Conservation (phyloP, 2,113 vertebrate genomes). For the Peromyscus californicus region DNA sequence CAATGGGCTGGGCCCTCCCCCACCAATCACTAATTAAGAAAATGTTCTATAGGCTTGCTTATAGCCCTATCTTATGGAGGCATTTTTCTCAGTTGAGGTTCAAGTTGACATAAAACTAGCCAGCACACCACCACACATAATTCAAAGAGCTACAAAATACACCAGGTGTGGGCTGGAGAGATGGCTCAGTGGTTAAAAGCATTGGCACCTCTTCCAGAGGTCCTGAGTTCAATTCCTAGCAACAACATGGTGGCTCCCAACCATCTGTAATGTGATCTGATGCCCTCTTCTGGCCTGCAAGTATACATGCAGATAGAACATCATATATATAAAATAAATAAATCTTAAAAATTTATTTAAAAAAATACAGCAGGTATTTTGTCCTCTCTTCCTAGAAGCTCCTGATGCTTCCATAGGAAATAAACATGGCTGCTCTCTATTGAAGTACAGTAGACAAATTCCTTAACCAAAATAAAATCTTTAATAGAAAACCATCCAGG, state of each 20-base stretch:
- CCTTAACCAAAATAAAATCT: slow-evolving; percentile 73
- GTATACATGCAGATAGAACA: neutral
- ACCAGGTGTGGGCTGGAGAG: neutral
- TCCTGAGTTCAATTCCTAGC: neutral
- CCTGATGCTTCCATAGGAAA: slow-evolving; percentile 4
- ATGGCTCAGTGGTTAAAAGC: neutral
- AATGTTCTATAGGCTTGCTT: neutral
- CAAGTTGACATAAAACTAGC: too few species aligned
- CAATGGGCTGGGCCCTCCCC: neutral
- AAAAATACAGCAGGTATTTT: neutral
- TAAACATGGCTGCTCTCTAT: slow-evolving; percentile 27
- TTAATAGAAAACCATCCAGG: slow-evolving; percentile 52
- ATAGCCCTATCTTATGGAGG: neutral
- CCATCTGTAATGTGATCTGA: neutral
- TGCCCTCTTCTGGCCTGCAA: neutral
- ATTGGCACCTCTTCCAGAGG: neutral
- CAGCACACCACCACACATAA: neutral
- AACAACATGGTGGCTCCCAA: neutral
- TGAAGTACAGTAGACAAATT: slow-evolving; percentile 52
- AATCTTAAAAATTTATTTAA: neutral
- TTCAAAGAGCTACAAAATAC: neutral
- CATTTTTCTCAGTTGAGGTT: neutral
- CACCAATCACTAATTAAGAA: neutral
- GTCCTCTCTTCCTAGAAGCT: neutral
- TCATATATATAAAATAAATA: neutral